phyloP scores from a whole-genome alignment of 2,113 vertebrate genomes.

The Epinephelus cyanopodus region DNA sequence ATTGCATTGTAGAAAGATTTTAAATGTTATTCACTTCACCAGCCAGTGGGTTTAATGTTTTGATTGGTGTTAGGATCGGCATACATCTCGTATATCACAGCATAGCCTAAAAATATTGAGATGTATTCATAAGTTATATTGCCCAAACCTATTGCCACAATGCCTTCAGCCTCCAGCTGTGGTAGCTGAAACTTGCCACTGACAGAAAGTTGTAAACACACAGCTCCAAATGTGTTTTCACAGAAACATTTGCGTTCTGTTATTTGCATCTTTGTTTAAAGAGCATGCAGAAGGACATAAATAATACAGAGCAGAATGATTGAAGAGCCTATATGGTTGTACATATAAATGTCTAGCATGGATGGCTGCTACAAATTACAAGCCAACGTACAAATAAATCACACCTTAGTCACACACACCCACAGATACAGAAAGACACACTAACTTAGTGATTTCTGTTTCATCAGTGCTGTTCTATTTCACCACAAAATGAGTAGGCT shows the following conservation, averaged over 20 bases:
- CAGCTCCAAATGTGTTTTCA: not conserved
- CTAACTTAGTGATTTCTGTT: conserved; percentile 9
- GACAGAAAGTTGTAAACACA: not conserved
- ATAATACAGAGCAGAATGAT: conserved; percentile 13
- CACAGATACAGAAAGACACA: conserved; percentile 10
- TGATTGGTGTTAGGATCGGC: too few species aligned
- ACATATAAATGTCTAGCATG: conserved; percentile 14
- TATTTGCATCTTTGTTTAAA: not conserved
- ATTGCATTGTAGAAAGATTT: too few species aligned
- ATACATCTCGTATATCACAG: too few species aligned
- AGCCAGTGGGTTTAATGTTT: too few species aligned
- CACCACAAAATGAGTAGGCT: conserved; percentile 50
- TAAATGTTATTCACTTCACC: too few species aligned
- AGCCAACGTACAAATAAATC: conserved; percentile 36
- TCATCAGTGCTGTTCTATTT: conserved; percentile 43
- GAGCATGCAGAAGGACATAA: not conserved
- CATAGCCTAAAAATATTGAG: too few species aligned
- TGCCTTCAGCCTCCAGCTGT: not conserved
- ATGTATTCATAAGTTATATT: too few species aligned
- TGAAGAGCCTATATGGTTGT: conserved; percentile 20
- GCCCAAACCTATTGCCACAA: not conserved
- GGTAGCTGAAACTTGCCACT: not conserved
- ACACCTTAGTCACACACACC: conserved; percentile 38
- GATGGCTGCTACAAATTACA: conserved; percentile 29
- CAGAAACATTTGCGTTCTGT: conserved; percentile 15